phyloP scores from a whole-genome alignment of 2,797 vertebrate species.

The Centropyge bicolor region DNA sequence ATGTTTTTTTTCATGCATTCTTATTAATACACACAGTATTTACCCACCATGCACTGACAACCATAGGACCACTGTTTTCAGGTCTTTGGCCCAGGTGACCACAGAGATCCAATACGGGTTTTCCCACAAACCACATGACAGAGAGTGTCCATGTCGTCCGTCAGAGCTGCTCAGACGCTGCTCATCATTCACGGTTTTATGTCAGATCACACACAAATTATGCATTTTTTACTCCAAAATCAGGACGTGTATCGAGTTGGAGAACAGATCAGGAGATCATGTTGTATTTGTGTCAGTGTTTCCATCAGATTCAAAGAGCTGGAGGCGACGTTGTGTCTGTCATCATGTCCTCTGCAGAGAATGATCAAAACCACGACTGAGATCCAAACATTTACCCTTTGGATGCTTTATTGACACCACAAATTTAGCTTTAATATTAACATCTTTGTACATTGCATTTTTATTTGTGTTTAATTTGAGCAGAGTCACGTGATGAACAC shows the following conservation, averaged over 20 bases:
- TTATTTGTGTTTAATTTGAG: not conserved
- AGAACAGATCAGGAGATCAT: too few species aligned
- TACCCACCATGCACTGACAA: not conserved
- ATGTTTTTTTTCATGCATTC: rapidly evolving
- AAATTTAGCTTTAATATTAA: not conserved
- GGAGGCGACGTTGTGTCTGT: not conserved
- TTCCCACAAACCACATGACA: constrained; percentile 86
- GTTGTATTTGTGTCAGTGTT: not conserved
- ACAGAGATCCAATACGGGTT: constrained; percentile 86
- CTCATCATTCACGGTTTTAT: constrained; percentile 20
- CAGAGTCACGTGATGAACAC: not conserved
- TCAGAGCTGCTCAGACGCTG: not conserved
- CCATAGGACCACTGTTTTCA: not conserved
- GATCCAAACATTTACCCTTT: rapidly evolving
- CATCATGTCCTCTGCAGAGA: not conserved
- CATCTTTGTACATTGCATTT: not conserved
- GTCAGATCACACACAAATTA: not conserved
- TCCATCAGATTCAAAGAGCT: not conserved
- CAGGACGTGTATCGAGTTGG: rapidly evolving
- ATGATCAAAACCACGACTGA: not conserved
- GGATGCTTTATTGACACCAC: too few species aligned
- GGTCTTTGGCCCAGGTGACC: constrained; percentile 82
- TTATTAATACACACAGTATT: rapidly evolving
- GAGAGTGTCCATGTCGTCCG: not conserved
- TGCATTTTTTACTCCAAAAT: not conserved